These are phyloP conservation scores for Nemopilema nomurai DNA, from an alignment of 30 jellyfish, hydroid and myxozoan species.

Conservation along the genomic window DNA sequence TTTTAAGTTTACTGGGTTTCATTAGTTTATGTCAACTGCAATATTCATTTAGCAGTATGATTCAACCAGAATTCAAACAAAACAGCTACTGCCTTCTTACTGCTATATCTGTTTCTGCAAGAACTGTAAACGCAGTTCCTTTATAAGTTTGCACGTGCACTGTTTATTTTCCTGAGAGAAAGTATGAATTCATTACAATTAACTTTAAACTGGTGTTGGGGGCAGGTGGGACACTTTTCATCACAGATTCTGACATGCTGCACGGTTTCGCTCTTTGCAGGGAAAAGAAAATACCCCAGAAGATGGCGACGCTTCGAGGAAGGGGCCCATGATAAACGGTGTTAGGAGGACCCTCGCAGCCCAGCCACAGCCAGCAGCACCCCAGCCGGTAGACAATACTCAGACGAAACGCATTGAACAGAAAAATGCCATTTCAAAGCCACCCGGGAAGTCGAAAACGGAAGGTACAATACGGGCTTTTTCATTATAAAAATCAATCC, in stretches of 20 bases:
- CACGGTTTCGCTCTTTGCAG: conserved; percentile 28
- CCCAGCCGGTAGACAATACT: not conserved
- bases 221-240: not conserved
- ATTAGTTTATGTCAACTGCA: too few relatives aligned
- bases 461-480: not conserved
- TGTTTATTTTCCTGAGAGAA: too few relatives aligned
- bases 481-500: too few relatives aligned
- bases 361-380: conserved; percentile 18
- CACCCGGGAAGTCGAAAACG: not conserved
- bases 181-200: too few relatives aligned
- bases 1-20: too few relatives aligned
- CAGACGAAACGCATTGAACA: not conserved
- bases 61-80: too few relatives aligned
- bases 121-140: too few relatives aligned
- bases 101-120: too few relatives aligned
- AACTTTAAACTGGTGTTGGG: too few relatives aligned
- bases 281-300: conserved; percentile 85
- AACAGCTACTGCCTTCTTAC: too few relatives aligned
- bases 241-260: not conserved
- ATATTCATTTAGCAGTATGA: too few relatives aligned
- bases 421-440: not conserved
- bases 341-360: conserved; percentile 78
- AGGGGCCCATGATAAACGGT: conserved; percentile 93
- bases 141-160: too few relatives aligned
- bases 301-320: conserved; percentile 37